These are phyloP conservation scores for Scalopus aquaticus DNA, from an alignment of 2,113 vertebrate species.

Conservation along the genomic window DNA sequence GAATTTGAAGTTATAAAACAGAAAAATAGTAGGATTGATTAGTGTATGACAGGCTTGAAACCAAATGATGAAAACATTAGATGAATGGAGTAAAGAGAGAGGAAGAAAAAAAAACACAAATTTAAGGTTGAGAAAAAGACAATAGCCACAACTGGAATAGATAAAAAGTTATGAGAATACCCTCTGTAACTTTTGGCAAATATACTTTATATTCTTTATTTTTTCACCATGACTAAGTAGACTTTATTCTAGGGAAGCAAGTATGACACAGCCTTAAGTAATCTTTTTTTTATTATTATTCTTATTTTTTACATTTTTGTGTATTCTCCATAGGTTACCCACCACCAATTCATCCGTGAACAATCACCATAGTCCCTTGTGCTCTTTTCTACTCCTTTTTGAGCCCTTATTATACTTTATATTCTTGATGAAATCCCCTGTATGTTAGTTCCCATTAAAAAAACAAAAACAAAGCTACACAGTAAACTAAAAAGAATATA, in stretches of 20 bases:
- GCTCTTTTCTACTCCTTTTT: too few relatives aligned
- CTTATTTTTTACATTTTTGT: too few relatives aligned
- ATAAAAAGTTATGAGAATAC: not conserved
- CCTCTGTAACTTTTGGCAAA: not conserved
- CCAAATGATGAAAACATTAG: not conserved
- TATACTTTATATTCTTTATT: not conserved
- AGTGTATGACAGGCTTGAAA: not conserved
- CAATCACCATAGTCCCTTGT: too few relatives aligned
- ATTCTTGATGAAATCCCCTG: not conserved
- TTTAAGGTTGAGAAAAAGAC: not conserved
- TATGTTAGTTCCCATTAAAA: not conserved
- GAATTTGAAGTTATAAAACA: constrained; percentile 11
- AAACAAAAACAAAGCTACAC: not conserved
- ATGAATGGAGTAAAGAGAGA: not conserved
- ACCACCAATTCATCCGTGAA: too few relatives aligned
- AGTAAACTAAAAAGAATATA: not conserved
- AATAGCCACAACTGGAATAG: not conserved
- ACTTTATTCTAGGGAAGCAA: too few relatives aligned
- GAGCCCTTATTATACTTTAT: too few relatives aligned
- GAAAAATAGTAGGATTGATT: not conserved
- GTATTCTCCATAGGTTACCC: too few relatives aligned
- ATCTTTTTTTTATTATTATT: too few relatives aligned
- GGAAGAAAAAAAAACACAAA: not conserved
- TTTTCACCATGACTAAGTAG: too few relatives aligned
- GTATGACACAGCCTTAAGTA: too few relatives aligned